Evolutionary conservation across 2,888 invertebrate species (phyloP).

Genomic region (Papilio gigon): DNA sequence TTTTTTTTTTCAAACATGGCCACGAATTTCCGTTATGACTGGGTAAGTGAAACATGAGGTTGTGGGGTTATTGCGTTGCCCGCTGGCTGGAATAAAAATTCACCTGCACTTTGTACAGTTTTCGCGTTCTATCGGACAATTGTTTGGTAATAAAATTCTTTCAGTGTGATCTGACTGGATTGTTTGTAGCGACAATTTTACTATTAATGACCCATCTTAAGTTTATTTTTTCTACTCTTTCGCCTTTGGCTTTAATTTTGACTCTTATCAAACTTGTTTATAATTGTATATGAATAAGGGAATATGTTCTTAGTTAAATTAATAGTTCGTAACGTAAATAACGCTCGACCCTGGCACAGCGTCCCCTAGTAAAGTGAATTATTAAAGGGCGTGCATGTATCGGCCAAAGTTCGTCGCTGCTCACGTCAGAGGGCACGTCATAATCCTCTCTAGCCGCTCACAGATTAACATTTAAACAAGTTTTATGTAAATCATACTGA

Average conservation of each 20-base stretch:
- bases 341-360: conserved; percentile 14
- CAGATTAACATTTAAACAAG: conserved; percentile 81
- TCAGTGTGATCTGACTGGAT: conserved; percentile 6
- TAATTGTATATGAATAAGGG: neutral
- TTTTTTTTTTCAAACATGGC: conserved; percentile 38
- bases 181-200: conserved; percentile 8
- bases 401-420: conserved; percentile 46
- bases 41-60: conserved; percentile 21
- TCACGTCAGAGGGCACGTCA: conserved; percentile 62
- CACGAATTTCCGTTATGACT: conserved; percentile 4
- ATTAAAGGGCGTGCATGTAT: conserved; percentile 56
- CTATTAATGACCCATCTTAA: no score
- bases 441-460: conserved; percentile 57
- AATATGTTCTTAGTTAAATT: neutral
- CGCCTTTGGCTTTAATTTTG: no score
- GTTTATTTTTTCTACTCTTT: no score
- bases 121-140: conserved; percentile 33
- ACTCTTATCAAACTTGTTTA: neutral
- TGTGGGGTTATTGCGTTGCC: conserved; percentile 23
- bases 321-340: conserved; percentile 5
- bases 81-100: conserved; percentile 20
- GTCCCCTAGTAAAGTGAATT: conserved; percentile 50
- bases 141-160: conserved; percentile 31
- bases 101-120: conserved; percentile 19
- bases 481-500: conserved; percentile 76